Base-by-base conservation (phyloP, 2,113 vertebrate species). In the Onychorhynchus coronatus region DNA sequence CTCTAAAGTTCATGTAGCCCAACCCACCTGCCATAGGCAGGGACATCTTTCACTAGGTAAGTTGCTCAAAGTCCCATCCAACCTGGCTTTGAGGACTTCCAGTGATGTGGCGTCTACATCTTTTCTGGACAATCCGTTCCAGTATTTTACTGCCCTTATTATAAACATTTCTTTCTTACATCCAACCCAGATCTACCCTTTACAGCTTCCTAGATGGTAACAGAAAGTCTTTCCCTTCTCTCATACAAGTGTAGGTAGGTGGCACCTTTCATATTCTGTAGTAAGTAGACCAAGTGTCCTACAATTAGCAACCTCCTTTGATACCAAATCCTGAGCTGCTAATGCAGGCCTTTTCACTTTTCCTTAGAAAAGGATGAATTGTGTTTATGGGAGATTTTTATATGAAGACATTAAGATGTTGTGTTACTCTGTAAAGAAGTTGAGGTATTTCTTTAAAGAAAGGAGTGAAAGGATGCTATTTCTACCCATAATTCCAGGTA, bases 1-100 rank as follows among this genome's bases (percentile, higher is more conserved):
- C 19, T 42, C 44, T 73, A 17, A 85, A 79, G 14, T 24, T 91
- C 2, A 7, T 7, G 3, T 50, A 53, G 35, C 72, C 62, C 30
- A 63, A 12, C 18, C 19, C 4, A 0, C 9, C 33, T 71, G 27
- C 19, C 20, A 19, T 0, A 5, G 14, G 5, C 19, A 46, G 20
- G 35, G 39, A n/a, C 49, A 42, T 27, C 22, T 73, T 50, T 41
- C 28, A 20, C 20, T 72, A 13, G 44, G 7, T 12, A 42, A 6
- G 18, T 75, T 83, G 16, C 12, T 47, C 35, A 33, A 61, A 88
- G n/a, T 28, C 14, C 14, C 7, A 2, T 72, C 16, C 31, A 49
- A 6, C 6, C 14, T 68, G 37, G 5, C 5, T 21, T 67, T 37
- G 72, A 91, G 41, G 9, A 21, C 24, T 73, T 44, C 11, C 37